These are phyloP conservation scores for Loriculus beryllinus DNA, from an alignment of 2,797 vertebrate genomes.

Conservation along the genomic window DNA sequence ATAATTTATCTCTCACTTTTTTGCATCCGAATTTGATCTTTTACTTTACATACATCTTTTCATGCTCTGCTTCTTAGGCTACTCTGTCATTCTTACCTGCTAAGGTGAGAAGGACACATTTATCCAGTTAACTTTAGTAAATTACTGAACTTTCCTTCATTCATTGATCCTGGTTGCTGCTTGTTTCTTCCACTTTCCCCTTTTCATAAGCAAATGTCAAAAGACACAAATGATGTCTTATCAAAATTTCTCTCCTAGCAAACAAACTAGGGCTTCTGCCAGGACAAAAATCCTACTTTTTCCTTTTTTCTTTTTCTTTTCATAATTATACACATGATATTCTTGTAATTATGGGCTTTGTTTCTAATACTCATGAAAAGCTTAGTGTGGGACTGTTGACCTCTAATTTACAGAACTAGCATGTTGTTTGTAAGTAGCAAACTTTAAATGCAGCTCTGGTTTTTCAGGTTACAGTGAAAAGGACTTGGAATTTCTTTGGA, in stretches of 20 bases:
- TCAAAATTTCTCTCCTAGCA: not conserved
- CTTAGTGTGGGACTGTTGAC: not conserved
- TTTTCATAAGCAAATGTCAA: not conserved
- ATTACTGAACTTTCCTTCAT: not conserved
- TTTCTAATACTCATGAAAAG: not conserved
- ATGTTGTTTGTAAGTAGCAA: not conserved
- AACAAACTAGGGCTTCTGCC: not conserved
- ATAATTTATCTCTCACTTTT: not conserved
- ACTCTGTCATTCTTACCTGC: not conserved
- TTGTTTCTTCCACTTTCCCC: not conserved
- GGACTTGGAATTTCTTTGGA: not conserved
- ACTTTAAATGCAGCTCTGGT: not conserved
- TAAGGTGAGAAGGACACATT: not conserved
- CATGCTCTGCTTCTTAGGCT: not conserved
- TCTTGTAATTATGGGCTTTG: not conserved
- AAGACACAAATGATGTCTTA: not conserved
- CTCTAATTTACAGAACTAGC: not conserved
- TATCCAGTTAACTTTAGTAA: not conserved
- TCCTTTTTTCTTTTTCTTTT: not conserved
- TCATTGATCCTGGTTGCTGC: not conserved
- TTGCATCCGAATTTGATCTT: not conserved
- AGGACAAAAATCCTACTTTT: not conserved
- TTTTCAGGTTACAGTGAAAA: not conserved
- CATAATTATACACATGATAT: accelerated
- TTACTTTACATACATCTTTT: not conserved